A percentile compares a stretch with the other conserved stretches of the same genome.
Conservation (phyloP, 2,797 vertebrate species). For the Perodicticus potto region DNA sequence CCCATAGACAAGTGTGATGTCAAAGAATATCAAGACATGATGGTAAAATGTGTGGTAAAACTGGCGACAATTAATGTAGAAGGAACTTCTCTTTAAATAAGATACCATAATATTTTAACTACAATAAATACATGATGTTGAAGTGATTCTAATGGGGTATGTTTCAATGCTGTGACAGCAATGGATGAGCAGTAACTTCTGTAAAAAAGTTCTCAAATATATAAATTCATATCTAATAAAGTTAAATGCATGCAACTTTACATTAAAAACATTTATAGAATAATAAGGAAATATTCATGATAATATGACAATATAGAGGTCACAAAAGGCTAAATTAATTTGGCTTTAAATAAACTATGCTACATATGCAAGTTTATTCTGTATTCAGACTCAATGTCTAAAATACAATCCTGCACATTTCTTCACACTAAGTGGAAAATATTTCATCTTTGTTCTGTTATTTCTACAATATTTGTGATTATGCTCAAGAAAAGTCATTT, state of each 20-base stretch:
- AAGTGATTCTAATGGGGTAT: not conserved
- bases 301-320: not conserved
- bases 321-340: not conserved
- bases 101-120: not conserved
- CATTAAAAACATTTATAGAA: not conserved
- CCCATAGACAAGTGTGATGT: not conserved
- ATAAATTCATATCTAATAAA: not conserved
- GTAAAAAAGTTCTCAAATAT: not conserved
- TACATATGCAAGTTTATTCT: slow-evolving; percentile 24
- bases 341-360: not conserved
- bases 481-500: slow-evolving; percentile 70
- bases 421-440: slow-evolving; percentile 70
- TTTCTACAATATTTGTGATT: slow-evolving; percentile 56
- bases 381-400: slow-evolving; percentile 46
- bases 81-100: not conserved
- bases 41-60: not conserved
- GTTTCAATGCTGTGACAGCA: not conserved
- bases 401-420: slow-evolving; percentile 59
- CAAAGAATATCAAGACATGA: rapidly evolving
- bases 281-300: slow-evolving; percentile 45
- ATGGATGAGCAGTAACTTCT: not conserved
- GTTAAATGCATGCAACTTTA: not conserved
- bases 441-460: slow-evolving; percentile 70
- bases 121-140: not conserved
- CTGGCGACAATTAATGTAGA: not conserved